A percentile compares a stretch with the other conserved stretches of the same genome.
Evolutionary conservation across 2,888 invertebrate species (phyloP).

Genomic region (Enchytraeus crypticus): DNA sequence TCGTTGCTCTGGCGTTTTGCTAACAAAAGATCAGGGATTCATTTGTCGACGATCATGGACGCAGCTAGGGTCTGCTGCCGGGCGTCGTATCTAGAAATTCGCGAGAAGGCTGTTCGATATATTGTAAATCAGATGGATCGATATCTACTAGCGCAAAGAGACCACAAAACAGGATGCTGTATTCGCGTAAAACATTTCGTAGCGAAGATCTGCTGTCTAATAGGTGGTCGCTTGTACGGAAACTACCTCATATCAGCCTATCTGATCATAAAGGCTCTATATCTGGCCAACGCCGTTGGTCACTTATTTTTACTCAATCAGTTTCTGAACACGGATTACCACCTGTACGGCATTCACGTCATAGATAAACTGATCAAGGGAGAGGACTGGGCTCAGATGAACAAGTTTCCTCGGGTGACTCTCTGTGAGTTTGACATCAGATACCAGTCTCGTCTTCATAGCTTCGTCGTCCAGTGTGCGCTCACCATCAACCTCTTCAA

Average conservation of each 20-base stretch:
- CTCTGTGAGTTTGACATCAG: slow-evolving; percentile 47
- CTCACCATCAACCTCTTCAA: too few relatives aligned
- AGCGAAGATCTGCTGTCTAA: slow-evolving; percentile 45
- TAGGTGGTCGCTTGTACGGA: slow-evolving; percentile 49
- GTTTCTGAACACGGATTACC: slow-evolving; percentile 49
- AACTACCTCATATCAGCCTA: slow-evolving; percentile 51
- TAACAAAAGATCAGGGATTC: slow-evolving; percentile 27
- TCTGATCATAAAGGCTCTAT: slow-evolving; percentile 49
- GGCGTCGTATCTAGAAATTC: slow-evolving; percentile 29
- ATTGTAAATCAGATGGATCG: slow-evolving; percentile 51
- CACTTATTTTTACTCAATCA: slow-evolving; percentile 51
- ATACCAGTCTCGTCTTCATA: slow-evolving; percentile 28
- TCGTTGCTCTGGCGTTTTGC: slow-evolving; percentile 29
- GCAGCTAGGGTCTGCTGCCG: slow-evolving; percentile 28
- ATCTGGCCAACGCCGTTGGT: slow-evolving; percentile 49
- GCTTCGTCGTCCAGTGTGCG: slow-evolving; percentile 33
- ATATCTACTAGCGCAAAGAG: slow-evolving; percentile 48
- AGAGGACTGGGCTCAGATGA: slow-evolving; percentile 42
- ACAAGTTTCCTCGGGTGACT: slow-evolving; percentile 46
- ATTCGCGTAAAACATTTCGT: slow-evolving; percentile 44
- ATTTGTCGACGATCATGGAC: slow-evolving; percentile 28
- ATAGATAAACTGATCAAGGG: slow-evolving; percentile 48
- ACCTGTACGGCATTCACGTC: slow-evolving; percentile 50
- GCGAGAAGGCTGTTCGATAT: slow-evolving; percentile 44
- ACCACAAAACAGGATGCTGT: slow-evolving; percentile 46